These are phyloP conservation scores for Euwallacea fornicatus DNA, from an alignment of 1,140 invertebrate genomes.

Conservation along the genomic window DNA sequence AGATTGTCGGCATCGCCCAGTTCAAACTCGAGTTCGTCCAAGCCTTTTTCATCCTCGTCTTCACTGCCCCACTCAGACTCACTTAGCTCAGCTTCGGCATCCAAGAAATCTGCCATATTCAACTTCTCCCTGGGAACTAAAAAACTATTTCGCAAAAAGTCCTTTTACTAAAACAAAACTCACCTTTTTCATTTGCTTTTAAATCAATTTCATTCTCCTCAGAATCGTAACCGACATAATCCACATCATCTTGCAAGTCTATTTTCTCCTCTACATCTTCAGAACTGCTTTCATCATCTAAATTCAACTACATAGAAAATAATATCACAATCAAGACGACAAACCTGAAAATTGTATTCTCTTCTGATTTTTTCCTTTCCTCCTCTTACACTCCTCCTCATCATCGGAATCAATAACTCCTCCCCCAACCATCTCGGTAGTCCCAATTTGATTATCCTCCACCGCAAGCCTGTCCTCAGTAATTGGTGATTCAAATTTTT, in stretches of 20 bases:
- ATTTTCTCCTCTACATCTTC: slow-evolving; percentile 51
- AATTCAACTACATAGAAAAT: neutral
- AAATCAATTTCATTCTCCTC: slow-evolving; percentile 72
- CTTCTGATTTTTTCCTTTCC: slow-evolving; percentile 40
- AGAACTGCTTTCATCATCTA: slow-evolving; percentile 56
- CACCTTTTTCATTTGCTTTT: slow-evolving; percentile 16
- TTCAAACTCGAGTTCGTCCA: slow-evolving; percentile 75
- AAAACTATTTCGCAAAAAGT: neutral
- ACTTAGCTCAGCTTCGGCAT: slow-evolving; percentile 83
- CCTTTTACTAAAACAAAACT: neutral
- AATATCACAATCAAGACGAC: neutral
- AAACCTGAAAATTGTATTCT: slow-evolving; percentile 44
- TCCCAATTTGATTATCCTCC: slow-evolving; percentile 31
- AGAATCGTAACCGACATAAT: slow-evolving; percentile 70
- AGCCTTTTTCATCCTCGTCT: slow-evolving; percentile 74
- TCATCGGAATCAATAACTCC: slow-evolving; percentile 48
- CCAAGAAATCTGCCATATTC: slow-evolving; percentile 69
- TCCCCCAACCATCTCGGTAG: slow-evolving; percentile 40
- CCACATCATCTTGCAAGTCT: slow-evolving; percentile 51
- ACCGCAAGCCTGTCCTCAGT: neutral
- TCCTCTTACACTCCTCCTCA: slow-evolving; percentile 22
- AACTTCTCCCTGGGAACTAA: slow-evolving; percentile 47
- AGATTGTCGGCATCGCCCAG: slow-evolving; percentile 76
- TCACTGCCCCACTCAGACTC: slow-evolving; percentile 79
- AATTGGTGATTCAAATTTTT: slow-evolving; percentile 49